Conservation (phyloP, 2,113 vertebrate species). For the Nansenia antarctica region DNA sequence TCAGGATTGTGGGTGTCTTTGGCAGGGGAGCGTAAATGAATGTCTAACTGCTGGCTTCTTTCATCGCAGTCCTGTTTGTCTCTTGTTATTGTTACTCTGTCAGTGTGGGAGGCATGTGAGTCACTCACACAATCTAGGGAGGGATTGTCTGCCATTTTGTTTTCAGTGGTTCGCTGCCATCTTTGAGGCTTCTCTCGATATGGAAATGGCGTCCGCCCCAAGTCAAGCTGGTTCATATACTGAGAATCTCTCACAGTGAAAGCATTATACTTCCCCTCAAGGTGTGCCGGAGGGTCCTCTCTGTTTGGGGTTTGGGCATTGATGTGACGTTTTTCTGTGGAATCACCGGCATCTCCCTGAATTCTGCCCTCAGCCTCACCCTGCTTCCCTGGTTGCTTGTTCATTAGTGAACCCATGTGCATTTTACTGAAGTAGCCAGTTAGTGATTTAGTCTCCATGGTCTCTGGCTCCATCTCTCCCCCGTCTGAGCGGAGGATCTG, state of each 20-base stretch:
- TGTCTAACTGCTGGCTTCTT: conserved; percentile 69
- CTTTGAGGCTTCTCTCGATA: conserved; percentile 87
- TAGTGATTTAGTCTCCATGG: conserved; percentile 97
- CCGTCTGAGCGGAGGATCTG: conserved; percentile 91
- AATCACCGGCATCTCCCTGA: conserved; percentile 66
- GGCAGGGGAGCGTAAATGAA: conserved; percentile 76
- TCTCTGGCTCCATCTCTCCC: conserved; percentile 97
- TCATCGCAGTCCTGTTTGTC: conserved; percentile 74
- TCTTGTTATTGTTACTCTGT: conserved; percentile 78
- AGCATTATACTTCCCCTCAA: conserved; percentile 81
- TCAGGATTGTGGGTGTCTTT: conserved; percentile 79
- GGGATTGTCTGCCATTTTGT: conserved; percentile 80
- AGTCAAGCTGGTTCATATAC: conserved; percentile 86
- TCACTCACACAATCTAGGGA: conserved; percentile 75
- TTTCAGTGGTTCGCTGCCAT: conserved; percentile 75
- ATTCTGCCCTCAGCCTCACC: conserved; percentile 77
- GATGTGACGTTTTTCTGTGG: conserved; percentile 78
- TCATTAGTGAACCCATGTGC: conserved; percentile 88
- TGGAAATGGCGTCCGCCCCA: conserved; percentile 90
- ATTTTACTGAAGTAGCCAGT: conserved; percentile 95
- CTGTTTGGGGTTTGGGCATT: conserved; percentile 72
- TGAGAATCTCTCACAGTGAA: conserved; percentile 86
- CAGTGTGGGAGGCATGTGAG: conserved; percentile 77
- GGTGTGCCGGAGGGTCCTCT: conserved; percentile 77
- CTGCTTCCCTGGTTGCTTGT: conserved; percentile 83